Evolutionary conservation across 1,140 invertebrate species (phyloP).

Genomic region (Drosophila micromelanica): DNA sequence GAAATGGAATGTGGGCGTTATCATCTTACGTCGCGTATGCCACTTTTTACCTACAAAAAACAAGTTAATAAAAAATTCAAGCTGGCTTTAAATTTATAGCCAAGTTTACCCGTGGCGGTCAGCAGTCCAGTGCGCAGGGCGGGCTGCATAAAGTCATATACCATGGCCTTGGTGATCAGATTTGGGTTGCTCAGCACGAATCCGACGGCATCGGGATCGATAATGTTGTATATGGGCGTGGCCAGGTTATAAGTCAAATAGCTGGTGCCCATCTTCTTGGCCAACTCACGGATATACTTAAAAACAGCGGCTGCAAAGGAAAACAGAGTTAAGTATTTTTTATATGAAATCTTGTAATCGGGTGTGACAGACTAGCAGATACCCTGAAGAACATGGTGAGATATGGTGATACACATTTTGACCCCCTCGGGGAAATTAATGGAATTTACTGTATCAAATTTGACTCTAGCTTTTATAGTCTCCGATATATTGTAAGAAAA

Average conservation of each 20-base stretch:
- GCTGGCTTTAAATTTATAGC: not conserved
- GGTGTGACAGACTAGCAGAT: too few species aligned
- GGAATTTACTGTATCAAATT: too few species aligned
- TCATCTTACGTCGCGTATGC: conserved; percentile 90
- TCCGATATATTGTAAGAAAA: too few species aligned
- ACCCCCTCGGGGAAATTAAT: too few species aligned
- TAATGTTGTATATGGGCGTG: conserved; percentile 55
- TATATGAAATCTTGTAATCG: too few species aligned
- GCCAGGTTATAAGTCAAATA: conserved; percentile 60
- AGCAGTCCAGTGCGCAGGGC: conserved; percentile 89
- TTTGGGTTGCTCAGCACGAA: conserved; percentile 59
- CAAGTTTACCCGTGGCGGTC: conserved; percentile 86
- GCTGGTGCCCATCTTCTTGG: conserved; percentile 43
- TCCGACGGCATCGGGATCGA: conserved; percentile 62
- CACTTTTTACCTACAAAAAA: conserved; percentile 87
- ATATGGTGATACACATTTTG: too few species aligned
- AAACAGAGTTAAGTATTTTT: not conserved
- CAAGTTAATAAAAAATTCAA: not conserved
- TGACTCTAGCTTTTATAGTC: too few species aligned
- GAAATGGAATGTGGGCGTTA: conserved; percentile 96
- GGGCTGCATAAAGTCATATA: conserved; percentile 86
- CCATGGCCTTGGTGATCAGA: conserved; percentile 60
- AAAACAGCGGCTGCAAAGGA: conserved; percentile 46
- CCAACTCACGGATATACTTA: conserved; percentile 12
- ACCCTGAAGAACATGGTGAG: too few species aligned